phyloP scores from a whole-genome alignment of 2,888 invertebrate genomes.

The Polyommatus icarus region DNA sequence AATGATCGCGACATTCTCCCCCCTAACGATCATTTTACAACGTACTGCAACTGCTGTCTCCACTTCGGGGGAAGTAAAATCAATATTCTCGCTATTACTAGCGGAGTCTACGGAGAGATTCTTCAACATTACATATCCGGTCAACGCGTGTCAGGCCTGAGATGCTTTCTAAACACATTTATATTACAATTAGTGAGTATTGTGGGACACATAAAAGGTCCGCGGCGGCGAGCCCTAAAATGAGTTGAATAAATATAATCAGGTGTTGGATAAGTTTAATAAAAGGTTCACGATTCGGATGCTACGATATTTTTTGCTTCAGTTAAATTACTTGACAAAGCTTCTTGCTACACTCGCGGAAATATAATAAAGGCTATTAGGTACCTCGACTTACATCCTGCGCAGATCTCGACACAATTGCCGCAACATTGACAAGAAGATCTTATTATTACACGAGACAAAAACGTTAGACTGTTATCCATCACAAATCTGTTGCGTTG shows the following conservation, averaged over 20 bases:
- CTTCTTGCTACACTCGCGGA: not conserved
- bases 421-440: not conserved
- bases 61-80: slow-evolving; percentile 17
- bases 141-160: not conserved
- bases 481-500: not conserved
- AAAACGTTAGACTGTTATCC: slow-evolving; percentile 15
- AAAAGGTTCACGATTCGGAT: not conserved
- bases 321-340: not conserved
- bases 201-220: slow-evolving; percentile 1
- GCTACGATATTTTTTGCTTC: not conserved
- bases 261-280: slow-evolving; percentile 6
- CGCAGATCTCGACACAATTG: not conserved
- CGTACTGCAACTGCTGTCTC: not conserved
- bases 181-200: slow-evolving; percentile 9
- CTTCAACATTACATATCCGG: slow-evolving; percentile 3
- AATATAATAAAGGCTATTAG: not conserved
- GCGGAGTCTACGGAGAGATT: not conserved
- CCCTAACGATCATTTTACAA: slow-evolving; percentile 25
- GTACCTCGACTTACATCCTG: not conserved
- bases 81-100: not conserved
- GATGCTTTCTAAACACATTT: slow-evolving; percentile 7
- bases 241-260: not conserved
- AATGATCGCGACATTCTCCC: slow-evolving; percentile 21
- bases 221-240: not conserved
- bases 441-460: not conserved